These are phyloP conservation scores for Brienomyrus longianalis DNA, from an alignment of 2,113 vertebrate species.

Conservation along the genomic window DNA sequence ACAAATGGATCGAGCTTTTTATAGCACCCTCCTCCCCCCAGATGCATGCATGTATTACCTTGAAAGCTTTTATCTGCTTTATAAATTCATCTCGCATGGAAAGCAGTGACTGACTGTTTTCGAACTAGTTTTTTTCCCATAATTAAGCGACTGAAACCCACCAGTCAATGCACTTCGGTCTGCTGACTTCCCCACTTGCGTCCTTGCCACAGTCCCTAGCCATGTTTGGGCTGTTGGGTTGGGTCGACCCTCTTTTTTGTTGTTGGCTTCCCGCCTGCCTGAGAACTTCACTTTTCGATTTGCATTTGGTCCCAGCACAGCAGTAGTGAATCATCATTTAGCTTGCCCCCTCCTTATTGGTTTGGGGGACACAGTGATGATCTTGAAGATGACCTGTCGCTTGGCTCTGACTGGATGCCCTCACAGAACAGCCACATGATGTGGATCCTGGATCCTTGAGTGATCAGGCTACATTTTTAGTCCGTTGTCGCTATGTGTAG, in stretches of 20 bases:
- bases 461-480: background rate
- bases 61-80: background rate
- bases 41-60: background rate
- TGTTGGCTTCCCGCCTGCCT: background rate
- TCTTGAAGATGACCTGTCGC: background rate
- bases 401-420: background rate
- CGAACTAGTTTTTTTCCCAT: background rate
- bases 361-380: background rate
- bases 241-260: background rate
- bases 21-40: background rate
- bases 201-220: background rate
- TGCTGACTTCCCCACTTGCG: background rate
- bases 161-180: background rate
- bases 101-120: background rate
- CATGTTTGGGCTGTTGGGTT: background rate
- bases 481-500: background rate
- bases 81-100: background rate
- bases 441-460: background rate
- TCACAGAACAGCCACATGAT: background rate
- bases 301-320: background rate
- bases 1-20: constrained; percentile 15
- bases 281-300: background rate
- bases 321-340: background rate
- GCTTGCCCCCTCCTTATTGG: background rate
- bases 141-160: background rate